Conservation (phyloP, 2,888 invertebrate species). For the Sminthurinus aureus region DNA sequence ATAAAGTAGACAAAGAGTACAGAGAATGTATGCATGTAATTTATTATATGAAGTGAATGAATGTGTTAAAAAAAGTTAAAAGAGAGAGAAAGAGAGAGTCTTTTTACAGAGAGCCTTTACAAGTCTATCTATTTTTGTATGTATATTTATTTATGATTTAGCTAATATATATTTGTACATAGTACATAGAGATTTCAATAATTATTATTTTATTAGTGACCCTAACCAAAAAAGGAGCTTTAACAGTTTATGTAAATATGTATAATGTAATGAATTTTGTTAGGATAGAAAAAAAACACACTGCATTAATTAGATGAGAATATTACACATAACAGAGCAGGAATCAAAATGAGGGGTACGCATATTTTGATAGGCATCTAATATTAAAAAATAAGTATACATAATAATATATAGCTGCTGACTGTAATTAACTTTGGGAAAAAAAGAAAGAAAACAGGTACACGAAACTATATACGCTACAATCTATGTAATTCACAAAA, state of each 20-base stretch:
- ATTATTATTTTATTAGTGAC: constrained; percentile 8
- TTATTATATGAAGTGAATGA: not conserved
- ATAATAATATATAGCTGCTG: not conserved
- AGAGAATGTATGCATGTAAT: not conserved
- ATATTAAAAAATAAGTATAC: not conserved
- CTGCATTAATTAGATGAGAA: not conserved
- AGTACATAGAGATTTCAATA: not conserved
- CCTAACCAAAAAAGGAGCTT: constrained; percentile 37
- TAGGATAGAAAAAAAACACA: not conserved
- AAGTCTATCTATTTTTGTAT: constrained; percentile 27
- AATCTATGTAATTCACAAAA: not conserved
- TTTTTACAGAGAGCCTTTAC: constrained; percentile 27
- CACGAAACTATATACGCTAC: not conserved
- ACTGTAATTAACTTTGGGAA: not conserved
- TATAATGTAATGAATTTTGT: not conserved
- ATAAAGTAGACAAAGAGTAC: not conserved
- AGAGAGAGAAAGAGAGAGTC: constrained; percentile 4
- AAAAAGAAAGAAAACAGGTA: not conserved
- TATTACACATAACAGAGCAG: not conserved
- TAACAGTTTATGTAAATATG: constrained; percentile 29
- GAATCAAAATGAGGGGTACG: not conserved
- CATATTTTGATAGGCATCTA: not conserved
- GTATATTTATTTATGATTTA: not conserved
- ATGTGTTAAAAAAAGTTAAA: not conserved
- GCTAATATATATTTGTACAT: not conserved